phyloP scores from a whole-genome alignment of 2,888 invertebrate species.

The Athalia circularis region DNA sequence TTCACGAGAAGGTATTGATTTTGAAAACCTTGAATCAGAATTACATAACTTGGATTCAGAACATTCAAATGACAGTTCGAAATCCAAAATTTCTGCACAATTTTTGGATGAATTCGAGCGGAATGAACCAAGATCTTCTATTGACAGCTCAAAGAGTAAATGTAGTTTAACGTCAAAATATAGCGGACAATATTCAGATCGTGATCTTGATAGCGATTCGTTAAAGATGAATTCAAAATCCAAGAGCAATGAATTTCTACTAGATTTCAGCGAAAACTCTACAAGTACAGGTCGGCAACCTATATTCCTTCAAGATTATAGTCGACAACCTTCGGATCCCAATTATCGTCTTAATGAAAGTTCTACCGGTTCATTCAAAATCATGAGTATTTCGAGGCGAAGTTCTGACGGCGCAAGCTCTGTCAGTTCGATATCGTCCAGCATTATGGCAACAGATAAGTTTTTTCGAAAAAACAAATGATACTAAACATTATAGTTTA shows the following conservation, averaged over 20 bases:
- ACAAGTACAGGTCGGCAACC: conserved; percentile 19
- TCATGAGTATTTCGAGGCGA: conserved; percentile 56
- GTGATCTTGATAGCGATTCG: conserved; percentile 56
- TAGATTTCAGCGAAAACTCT: conserved; percentile 53
- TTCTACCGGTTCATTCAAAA: conserved; percentile 55
- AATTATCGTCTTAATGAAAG: conserved; percentile 53
- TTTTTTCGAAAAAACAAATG: conserved; percentile 59
- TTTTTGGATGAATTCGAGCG: conserved; percentile 59
- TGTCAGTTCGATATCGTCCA: conserved; percentile 54
- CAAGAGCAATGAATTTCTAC: conserved; percentile 60
- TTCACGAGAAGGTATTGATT: conserved; percentile 71
- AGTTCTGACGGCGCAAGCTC: conserved; percentile 61
- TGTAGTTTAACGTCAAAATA: conserved; percentile 57
- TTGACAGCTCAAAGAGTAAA: conserved; percentile 57
- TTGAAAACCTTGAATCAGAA: conserved; percentile 69
- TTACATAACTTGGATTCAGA: conserved; percentile 67
- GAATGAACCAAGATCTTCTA: conserved; percentile 59
- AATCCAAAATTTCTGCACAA: conserved; percentile 63
- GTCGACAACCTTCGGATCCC: conserved; percentile 50
- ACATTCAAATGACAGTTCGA: conserved; percentile 66
- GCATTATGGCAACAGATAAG: conserved; percentile 57
- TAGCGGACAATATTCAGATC: conserved; percentile 56
- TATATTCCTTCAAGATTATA: conserved; percentile 45
- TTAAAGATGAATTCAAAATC: conserved; percentile 56
- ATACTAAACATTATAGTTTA: conserved; percentile 17